phyloP scores from a whole-genome alignment of 2,797 vertebrate genomes.

The Nyctibius grandis region DNA sequence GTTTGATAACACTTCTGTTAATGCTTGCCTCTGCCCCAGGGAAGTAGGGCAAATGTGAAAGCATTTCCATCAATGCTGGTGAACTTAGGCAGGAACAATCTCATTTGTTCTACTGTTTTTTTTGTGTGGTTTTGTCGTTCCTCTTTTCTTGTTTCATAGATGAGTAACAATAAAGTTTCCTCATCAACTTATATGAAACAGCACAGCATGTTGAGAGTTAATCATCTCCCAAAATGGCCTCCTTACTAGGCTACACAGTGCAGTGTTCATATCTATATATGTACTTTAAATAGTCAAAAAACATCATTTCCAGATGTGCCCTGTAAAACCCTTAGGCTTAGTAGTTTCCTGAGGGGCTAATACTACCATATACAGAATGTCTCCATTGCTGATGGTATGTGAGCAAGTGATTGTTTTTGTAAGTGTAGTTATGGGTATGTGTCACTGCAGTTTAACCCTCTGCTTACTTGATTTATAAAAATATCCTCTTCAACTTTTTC shows the following conservation, averaged over 20 bases:
- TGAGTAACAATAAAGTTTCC: not conserved
- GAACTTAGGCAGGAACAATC: not conserved
- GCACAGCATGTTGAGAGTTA: not conserved
- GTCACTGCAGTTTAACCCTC: not conserved
- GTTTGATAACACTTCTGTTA: not conserved
- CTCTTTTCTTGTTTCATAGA: not conserved
- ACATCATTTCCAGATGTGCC: conserved; percentile 18
- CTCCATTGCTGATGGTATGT: not conserved
- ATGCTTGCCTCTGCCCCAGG: not conserved
- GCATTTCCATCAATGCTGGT: not conserved
- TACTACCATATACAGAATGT: not conserved
- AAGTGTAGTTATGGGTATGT: not conserved
- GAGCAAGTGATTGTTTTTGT: not conserved
- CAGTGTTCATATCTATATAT: not conserved
- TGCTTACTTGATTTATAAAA: not conserved
- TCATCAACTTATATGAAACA: not conserved
- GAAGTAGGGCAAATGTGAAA: not conserved
- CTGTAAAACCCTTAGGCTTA: not conserved
- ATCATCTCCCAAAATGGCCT: not conserved
- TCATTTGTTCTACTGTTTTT: not conserved
- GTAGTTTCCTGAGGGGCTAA: not conserved
- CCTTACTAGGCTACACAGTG: not conserved
- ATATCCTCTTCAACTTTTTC: not conserved
- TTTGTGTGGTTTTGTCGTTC: not conserved
- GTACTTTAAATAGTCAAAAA: not conserved